A percentile compares a stretch with the other conserved stretches of the same genome.
Evolutionary conservation across 2,888 invertebrate genomes (phyloP).

Genomic region (Diarsia mendica): DNA sequence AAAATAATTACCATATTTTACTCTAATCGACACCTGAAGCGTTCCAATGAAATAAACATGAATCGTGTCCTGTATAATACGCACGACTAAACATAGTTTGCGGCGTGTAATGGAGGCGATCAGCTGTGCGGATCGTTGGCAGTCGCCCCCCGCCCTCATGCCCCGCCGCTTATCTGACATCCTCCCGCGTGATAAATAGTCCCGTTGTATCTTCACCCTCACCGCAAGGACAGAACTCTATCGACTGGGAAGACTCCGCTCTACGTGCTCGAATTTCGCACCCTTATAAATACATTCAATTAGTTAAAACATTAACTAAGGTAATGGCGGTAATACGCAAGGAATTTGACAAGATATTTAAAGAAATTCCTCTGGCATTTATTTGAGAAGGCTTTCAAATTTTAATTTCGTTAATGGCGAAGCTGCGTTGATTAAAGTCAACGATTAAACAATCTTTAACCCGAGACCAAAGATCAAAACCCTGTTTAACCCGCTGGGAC

Average conservation of each 20-base stretch:
- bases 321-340: slow-evolving; percentile 24
- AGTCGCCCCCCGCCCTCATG: slow-evolving; percentile 62
- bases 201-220: slow-evolving; percentile 80
- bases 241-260: slow-evolving; percentile 50
- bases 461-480: slow-evolving; percentile 76
- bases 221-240: slow-evolving; percentile 73
- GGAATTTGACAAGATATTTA: slow-evolving; percentile 46
- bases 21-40: slow-evolving; percentile 47
- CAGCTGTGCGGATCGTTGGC: slow-evolving; percentile 74
- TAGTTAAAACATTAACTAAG: slow-evolving; percentile 25
- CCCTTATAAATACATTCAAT: slow-evolving; percentile 31
- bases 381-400: slow-evolving; percentile 64
- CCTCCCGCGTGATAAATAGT: slow-evolving; percentile 84
- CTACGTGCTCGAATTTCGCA: slow-evolving; percentile 30
- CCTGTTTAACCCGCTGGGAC: slow-evolving; percentile 73
- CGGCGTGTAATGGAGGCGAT: slow-evolving; percentile 72
- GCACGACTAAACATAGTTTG: slow-evolving; percentile 66
- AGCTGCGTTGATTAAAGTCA: slow-evolving; percentile 75
- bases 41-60: slow-evolving; percentile 58
- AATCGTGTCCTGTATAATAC: slow-evolving; percentile 51
- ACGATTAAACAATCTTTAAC: slow-evolving; percentile 78
- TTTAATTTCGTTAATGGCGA: slow-evolving; percentile 70
- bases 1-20: slow-evolving; percentile 40
- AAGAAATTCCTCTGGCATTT: slow-evolving; percentile 56
- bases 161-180: slow-evolving; percentile 79